These are phyloP conservation scores for Drosophila pseudotakahashii DNA, from an alignment of 2,888 invertebrate genomes.

Conservation along the genomic window DNA sequence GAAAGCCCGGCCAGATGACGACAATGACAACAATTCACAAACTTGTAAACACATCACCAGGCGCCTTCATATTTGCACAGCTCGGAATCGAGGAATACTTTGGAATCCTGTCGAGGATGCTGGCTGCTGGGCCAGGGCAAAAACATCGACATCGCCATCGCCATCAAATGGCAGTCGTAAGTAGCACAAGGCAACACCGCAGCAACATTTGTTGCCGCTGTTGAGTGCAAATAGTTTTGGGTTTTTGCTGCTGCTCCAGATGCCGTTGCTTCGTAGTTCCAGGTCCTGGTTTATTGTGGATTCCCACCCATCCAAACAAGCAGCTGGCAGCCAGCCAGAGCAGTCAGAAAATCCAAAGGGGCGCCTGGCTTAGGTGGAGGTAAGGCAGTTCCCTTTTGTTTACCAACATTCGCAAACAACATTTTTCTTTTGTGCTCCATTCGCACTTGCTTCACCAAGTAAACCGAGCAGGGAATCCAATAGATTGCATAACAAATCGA, in stretches of 20 bases:
- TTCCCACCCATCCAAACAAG: slow-evolving; percentile 46
- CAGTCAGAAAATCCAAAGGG: slow-evolving; percentile 19
- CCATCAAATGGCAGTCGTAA: slow-evolving; percentile 54
- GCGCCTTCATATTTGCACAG: slow-evolving; percentile 60
- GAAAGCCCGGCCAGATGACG: slow-evolving; percentile 59
- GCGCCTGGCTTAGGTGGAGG: too few relatives aligned
- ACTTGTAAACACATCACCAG: slow-evolving; percentile 73
- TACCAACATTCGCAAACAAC: slow-evolving; percentile 63
- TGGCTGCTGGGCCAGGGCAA: background rate
- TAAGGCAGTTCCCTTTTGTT: slow-evolving; percentile 32
- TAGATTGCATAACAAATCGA: slow-evolving; percentile 41
- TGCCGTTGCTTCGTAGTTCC: slow-evolving; percentile 45
- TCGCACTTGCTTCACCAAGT: slow-evolving; percentile 52
- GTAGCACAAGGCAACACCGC: slow-evolving; percentile 70
- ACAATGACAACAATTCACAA: slow-evolving; percentile 78
- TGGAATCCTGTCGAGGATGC: slow-evolving; percentile 1
- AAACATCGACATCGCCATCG: slow-evolving; percentile 29
- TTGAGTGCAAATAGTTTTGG: slow-evolving; percentile 75
- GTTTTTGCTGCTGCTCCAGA: slow-evolving; percentile 47
- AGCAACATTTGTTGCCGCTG: slow-evolving; percentile 49
- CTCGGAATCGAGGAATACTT: slow-evolving; percentile 12
- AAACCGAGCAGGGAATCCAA: slow-evolving; percentile 41
- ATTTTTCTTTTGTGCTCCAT: slow-evolving; percentile 41
- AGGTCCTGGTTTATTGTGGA: slow-evolving; percentile 40
- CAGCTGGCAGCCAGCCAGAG: slow-evolving; percentile 65